Percentiles rank a stretch among this genome's conserved stretches.
Conservation (phyloP, 2,113 vertebrate genomes). For the Embiotoca jacksoni region DNA sequence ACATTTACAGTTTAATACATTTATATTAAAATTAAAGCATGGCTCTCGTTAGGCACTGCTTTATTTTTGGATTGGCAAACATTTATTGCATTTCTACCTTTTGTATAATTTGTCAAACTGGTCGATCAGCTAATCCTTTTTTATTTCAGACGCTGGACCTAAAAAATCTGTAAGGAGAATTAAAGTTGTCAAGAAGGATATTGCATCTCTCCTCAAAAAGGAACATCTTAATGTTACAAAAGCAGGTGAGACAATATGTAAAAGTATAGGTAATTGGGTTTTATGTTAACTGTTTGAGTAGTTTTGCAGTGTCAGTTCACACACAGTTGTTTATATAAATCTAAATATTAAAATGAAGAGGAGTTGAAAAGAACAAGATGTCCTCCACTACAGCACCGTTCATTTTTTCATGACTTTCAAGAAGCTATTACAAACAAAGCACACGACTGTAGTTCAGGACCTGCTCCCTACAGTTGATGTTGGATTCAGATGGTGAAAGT, state of each 20-base stretch:
- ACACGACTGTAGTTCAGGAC: background rate
- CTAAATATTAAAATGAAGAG: no score
- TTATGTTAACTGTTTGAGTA: no score
- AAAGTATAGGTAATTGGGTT: background rate
- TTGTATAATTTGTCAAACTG: background rate
- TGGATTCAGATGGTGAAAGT: background rate
- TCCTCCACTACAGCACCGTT: no score
- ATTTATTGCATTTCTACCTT: background rate
- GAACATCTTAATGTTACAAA: slow-evolving; percentile 72
- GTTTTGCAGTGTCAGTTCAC: no score
- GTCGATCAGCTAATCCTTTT: background rate
- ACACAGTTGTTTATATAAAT: no score
- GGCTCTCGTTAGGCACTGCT: no score
- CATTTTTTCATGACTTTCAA: no score
- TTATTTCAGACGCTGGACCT: slow-evolving; percentile 42
- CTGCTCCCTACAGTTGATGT: background rate
- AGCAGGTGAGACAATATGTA: slow-evolving; percentile 54
- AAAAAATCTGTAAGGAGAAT: slow-evolving; percentile 31
- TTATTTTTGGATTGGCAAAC: no score
- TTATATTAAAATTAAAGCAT: no score
- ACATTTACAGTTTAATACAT: no score
- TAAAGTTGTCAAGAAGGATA: slow-evolving; percentile 33
- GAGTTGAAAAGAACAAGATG: no score
- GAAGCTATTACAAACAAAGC: background rate
- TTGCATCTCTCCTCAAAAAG: slow-evolving; percentile 55